phyloP scores from a whole-genome alignment of 1,140 invertebrate species.

The Trichomalopsis sarcophagae region DNA sequence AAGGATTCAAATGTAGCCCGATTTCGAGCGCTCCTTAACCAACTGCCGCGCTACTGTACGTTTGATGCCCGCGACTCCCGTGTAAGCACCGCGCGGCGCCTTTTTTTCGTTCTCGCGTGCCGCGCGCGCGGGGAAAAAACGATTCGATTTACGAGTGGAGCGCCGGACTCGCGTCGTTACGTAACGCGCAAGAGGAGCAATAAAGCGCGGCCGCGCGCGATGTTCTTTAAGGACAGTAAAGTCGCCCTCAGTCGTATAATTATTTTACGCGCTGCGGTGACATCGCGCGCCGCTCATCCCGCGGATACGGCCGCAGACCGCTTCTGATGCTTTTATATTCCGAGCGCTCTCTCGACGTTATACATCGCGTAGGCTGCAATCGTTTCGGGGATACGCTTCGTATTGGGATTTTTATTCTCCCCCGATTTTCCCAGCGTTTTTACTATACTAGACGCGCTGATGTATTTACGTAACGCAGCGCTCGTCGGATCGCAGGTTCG shows the following conservation, averaged over 20 bases:
- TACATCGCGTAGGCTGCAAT: no score
- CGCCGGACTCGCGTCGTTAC: constrained; percentile 25
- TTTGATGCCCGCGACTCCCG: no score
- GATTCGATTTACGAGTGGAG: constrained; percentile 39
- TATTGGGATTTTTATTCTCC: no score
- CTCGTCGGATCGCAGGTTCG: background rate
- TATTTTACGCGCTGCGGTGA: constrained; percentile 31
- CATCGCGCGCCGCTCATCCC: constrained; percentile 6
- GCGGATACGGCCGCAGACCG: background rate
- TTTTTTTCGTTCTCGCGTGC: background rate
- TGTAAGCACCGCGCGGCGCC: no score
- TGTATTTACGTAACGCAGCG: constrained; percentile 22
- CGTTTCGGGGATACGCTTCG: no score
- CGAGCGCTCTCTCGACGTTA: no score
- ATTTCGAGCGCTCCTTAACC: no score
- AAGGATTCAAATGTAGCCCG: no score
- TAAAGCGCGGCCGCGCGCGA: constrained; percentile 21
- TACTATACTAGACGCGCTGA: background rate
- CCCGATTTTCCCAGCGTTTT: no score
- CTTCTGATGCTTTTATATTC: background rate
- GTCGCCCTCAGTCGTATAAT: constrained; percentile 14
- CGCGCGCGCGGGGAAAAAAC: background rate
- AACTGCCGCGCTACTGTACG: no score
- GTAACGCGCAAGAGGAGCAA: constrained; percentile 32
- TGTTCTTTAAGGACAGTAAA: constrained; percentile 21